Conservation (phyloP, 2,113 vertebrate species). For the Gymnobelideus leadbeateri region DNA sequence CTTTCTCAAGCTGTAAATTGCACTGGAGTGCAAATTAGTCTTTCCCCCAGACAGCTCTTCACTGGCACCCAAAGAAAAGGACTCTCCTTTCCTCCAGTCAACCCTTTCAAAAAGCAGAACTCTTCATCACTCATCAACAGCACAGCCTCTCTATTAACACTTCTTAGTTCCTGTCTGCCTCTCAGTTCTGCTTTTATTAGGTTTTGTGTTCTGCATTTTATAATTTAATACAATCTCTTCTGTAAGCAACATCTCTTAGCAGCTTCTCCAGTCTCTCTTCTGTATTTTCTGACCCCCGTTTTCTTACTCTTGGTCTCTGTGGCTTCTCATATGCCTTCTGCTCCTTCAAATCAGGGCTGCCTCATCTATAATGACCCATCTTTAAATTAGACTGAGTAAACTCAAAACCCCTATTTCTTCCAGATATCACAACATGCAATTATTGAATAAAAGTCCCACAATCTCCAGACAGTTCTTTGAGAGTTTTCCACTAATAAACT, state of each 20-base stretch:
- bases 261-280: not conserved
- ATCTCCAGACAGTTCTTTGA: not conserved
- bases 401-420: not conserved
- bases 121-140: not conserved
- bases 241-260: not conserved
- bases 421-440: not conserved
- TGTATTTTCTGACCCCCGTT: not conserved
- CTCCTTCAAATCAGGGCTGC: not conserved
- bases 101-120: not conserved
- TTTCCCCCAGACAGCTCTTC: not conserved
- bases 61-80: not conserved
- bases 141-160: not conserved
- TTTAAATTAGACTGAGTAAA: not conserved
- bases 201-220: not conserved
- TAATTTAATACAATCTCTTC: not conserved
- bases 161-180: not conserved
- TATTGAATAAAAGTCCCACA: not conserved
- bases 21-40: not conserved
- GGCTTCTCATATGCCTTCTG: not conserved
- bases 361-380: not conserved
- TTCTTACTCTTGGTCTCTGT: not conserved
- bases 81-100: not conserved
- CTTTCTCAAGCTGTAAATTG: not conserved
- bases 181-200: not conserved
- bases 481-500: not conserved